A percentile compares a stretch with the other conserved stretches of the same genome.
These are phyloP conservation scores for Chloroceryle aenea DNA, from an alignment of 2,113 vertebrate genomes.

Conservation along the genomic window DNA sequence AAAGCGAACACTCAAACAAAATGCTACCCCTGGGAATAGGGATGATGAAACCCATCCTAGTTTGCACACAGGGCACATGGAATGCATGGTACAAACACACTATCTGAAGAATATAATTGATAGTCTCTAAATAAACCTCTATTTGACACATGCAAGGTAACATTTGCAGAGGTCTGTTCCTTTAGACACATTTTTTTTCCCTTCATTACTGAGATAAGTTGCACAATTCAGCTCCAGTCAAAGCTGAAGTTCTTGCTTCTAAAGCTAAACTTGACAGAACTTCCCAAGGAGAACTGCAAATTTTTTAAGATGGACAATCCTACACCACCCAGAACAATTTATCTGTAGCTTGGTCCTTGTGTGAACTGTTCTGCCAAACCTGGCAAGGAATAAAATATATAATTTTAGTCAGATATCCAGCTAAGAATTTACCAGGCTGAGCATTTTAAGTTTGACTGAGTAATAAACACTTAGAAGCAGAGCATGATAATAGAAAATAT, in stretches of 20 bases:
- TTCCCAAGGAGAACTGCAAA: not conserved
- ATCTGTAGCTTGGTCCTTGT: not conserved
- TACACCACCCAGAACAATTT: not conserved
- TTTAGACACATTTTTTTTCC: not conserved
- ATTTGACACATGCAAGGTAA: not conserved
- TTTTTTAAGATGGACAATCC: not conserved
- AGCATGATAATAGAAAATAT: not conserved
- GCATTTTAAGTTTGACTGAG: not conserved
- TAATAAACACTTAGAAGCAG: not conserved
- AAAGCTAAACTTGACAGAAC: not conserved
- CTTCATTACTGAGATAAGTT: not conserved
- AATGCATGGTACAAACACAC: not conserved
- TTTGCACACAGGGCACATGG: too few species aligned
- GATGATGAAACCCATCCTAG: not conserved
- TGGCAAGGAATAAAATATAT: not conserved
- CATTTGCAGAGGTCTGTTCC: not conserved
- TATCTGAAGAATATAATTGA: not conserved
- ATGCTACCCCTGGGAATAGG: not conserved
- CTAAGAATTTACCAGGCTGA: not conserved
- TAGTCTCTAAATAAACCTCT: not conserved
- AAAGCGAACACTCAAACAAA: not conserved
- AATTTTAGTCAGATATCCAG: not conserved
- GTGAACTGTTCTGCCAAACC: not conserved
- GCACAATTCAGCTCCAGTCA: not conserved
- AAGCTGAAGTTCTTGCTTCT: not conserved